Percentiles rank a stretch among this genome's conserved stretches.
phyloP scores from a whole-genome alignment of 1,140 invertebrate species.

The Brachionus rubens region DNA sequence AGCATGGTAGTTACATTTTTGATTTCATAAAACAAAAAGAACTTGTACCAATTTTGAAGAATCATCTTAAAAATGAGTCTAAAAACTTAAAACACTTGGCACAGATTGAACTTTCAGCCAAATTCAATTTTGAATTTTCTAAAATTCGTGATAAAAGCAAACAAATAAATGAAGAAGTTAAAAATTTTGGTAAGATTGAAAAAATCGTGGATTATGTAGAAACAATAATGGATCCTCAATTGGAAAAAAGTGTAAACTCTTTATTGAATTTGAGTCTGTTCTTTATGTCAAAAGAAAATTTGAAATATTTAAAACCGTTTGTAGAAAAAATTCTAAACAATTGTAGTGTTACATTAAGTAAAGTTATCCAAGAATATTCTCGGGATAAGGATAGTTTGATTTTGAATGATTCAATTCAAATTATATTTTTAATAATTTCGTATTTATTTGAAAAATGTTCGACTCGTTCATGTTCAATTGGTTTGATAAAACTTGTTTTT shows the following conservation, averaged over 20 bases:
- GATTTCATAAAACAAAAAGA: not conserved
- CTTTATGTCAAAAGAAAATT: not conserved
- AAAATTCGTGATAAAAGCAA: not conserved
- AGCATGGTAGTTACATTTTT: not conserved
- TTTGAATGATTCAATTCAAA: not conserved
- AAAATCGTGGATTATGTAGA: not conserved
- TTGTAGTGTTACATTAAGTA: not conserved
- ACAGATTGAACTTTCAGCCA: not conserved
- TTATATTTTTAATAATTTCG: not conserved
- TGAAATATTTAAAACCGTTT: not conserved
- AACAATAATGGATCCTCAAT: not conserved
- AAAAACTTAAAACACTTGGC: not conserved
- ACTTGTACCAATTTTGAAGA: not conserved
- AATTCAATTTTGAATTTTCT: not conserved
- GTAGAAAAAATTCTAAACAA: not conserved
- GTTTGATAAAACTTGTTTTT: not conserved
- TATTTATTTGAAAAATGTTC: not conserved
- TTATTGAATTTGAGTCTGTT: not conserved
- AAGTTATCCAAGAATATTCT: not conserved
- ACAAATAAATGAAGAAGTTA: not conserved
- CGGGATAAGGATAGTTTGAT: not conserved
- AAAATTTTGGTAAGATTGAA: not conserved
- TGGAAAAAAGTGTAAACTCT: not conserved
- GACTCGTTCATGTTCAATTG: not conserved
- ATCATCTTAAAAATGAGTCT: not conserved